Evolutionary conservation across 2,888 invertebrate genomes (phyloP).

Genomic region (Gryllus longicercus): DNA sequence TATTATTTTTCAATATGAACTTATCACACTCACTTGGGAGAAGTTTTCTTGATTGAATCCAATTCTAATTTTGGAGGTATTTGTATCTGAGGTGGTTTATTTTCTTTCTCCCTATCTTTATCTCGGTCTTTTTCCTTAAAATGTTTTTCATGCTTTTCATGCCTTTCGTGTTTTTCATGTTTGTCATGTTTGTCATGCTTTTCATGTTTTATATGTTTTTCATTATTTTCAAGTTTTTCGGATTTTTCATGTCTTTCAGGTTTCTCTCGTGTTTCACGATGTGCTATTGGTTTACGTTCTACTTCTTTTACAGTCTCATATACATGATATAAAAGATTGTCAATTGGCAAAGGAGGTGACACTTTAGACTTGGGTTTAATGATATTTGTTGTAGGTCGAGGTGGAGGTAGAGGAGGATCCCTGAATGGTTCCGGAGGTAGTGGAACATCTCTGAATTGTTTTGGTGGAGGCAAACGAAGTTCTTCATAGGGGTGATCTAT

Average conservation of each 20-base stretch:
- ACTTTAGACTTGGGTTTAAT: slow-evolving; percentile 28
- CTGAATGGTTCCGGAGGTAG: slow-evolving; percentile 72
- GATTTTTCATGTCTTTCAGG: slow-evolving; percentile 21
- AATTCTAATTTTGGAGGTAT: slow-evolving; percentile 18
- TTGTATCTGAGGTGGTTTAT: slow-evolving; percentile 1
- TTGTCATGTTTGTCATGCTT: background rate
- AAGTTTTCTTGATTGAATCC: slow-evolving; percentile 31
- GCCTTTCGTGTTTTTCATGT: background rate
- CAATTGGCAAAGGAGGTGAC: slow-evolving; percentile 49
- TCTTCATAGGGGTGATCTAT: slow-evolving; percentile 54
- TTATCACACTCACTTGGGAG: slow-evolving; percentile 35
- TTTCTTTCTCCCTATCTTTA: slow-evolving; percentile 27
- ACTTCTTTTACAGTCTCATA: slow-evolving; percentile 62
- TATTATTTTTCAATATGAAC: slow-evolving; percentile 1
- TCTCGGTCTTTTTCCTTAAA: background rate
- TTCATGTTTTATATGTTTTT: background rate
- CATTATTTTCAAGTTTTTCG: background rate
- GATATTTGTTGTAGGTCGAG: slow-evolving; percentile 26
- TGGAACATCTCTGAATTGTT: slow-evolving; percentile 77
- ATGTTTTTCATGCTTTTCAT: slow-evolving; percentile 1
- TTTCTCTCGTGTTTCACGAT: background rate
- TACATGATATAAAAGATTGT: slow-evolving; percentile 77
- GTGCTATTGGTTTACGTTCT: slow-evolving; percentile 28
- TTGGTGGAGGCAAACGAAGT: slow-evolving; percentile 70
- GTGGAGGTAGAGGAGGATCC: slow-evolving; percentile 47